These are phyloP conservation scores for Sorex fumeus DNA, from an alignment of 2,113 vertebrate genomes.

Conservation along the genomic window DNA sequence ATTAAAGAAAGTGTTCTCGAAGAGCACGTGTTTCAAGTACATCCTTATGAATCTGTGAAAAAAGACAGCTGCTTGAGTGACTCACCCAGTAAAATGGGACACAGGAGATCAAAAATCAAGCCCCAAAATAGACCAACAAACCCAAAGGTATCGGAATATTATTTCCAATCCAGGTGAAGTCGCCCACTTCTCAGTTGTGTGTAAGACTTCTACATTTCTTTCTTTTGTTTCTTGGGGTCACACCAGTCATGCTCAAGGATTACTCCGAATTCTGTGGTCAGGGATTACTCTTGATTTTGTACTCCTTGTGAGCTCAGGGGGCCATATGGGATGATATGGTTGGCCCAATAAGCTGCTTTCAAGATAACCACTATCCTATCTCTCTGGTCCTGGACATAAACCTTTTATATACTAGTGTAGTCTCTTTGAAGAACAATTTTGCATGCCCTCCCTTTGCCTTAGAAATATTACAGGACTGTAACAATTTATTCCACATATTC, in stretches of 20 bases:
- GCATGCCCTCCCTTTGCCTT: background rate
- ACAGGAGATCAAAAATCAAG: background rate
- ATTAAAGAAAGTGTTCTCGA: slow-evolving; percentile 95
- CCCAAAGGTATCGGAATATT: background rate
- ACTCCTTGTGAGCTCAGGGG: too few relatives aligned
- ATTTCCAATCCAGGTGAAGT: background rate
- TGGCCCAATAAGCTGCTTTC: too few relatives aligned
- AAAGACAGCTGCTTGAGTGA: slow-evolving; percentile 13
- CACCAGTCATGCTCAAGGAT: too few relatives aligned
- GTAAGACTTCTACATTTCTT: background rate
- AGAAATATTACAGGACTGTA: too few relatives aligned
- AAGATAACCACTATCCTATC: too few relatives aligned
- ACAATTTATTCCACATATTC: too few relatives aligned
- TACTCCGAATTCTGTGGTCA: too few relatives aligned
- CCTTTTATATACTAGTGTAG: background rate
- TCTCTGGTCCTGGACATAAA: background rate
- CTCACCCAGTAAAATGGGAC: background rate
- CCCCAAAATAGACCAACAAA: background rate
- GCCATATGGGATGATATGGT: too few relatives aligned
- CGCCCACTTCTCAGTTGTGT: background rate
- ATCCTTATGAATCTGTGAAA: slow-evolving; percentile 94
- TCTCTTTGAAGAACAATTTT: background rate
- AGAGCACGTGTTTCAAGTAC: slow-evolving; percentile 96
- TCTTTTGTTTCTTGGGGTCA: background rate
- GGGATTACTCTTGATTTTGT: too few relatives aligned